phyloP scores from a whole-genome alignment of 2,797 vertebrate genomes.

The Cryptoblepharus egeriae region DNA sequence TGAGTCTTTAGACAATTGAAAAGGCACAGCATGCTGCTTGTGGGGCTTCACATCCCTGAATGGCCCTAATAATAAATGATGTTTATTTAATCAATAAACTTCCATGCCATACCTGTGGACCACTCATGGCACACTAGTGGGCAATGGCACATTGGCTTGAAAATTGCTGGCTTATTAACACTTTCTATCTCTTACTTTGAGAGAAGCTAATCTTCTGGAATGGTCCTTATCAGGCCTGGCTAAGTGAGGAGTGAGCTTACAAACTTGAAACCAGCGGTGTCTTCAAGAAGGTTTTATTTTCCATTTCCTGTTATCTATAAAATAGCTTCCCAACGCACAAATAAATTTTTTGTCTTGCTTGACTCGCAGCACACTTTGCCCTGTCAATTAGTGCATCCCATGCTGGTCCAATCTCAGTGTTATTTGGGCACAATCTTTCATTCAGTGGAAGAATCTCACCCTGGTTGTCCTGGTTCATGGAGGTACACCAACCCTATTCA shows the following conservation, averaged over 20 bases:
- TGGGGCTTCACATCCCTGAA: no score
- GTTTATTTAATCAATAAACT: no score
- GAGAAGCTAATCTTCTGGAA: neutral
- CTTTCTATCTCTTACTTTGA: neutral
- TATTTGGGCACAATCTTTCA: conserved; percentile 37
- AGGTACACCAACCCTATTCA: conserved; percentile 51
- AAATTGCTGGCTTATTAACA: no score
- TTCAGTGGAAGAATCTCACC: conserved; percentile 45
- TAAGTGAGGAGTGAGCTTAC: neutral
- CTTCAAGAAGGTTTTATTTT: neutral
- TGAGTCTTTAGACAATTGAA: no score
- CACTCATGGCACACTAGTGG: no score
- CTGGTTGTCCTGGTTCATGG: conserved; percentile 34
- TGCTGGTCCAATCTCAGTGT: conserved; percentile 39
- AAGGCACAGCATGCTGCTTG: no score
- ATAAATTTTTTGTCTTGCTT: conserved; percentile 6
- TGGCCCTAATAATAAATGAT: no score
- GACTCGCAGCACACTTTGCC: conserved; percentile 15
- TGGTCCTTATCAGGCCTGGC: neutral
- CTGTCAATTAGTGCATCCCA: conserved; percentile 28
- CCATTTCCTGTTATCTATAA: neutral
- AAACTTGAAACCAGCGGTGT: no score
- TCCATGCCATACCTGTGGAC: no score
- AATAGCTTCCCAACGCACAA: neutral
- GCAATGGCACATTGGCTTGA: no score